Evolutionary conservation across 1,140 invertebrate species (phyloP).

Genomic region (Stegodyphus dumicola): DNA sequence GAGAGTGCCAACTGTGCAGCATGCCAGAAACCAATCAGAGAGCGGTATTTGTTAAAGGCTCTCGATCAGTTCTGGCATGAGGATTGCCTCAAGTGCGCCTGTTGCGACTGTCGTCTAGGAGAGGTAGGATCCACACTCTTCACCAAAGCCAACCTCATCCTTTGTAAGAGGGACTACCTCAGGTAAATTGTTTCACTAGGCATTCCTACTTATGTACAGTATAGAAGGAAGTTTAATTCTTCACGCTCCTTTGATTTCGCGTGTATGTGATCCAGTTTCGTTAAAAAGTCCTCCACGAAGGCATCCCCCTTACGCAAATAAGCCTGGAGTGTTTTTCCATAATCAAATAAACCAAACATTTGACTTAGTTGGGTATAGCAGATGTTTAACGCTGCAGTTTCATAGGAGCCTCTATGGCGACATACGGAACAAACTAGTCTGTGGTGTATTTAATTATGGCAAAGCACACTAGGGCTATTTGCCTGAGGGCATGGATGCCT

Average conservation of each 20-base stretch:
- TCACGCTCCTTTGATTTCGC: not conserved
- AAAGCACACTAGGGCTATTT: too few species aligned
- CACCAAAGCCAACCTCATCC: slow-evolving; percentile 91
- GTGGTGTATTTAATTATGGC: too few species aligned
- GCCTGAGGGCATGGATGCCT: too few species aligned
- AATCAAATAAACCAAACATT: too few species aligned
- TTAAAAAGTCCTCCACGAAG: too few species aligned
- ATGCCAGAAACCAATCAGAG: slow-evolving; percentile 71
- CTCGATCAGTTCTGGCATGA: slow-evolving; percentile 93
- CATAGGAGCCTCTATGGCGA: too few species aligned
- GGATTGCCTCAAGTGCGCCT: slow-evolving; percentile 92
- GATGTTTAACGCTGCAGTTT: too few species aligned
- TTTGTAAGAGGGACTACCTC: slow-evolving; percentile 93
- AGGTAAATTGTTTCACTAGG: slow-evolving; percentile 73
- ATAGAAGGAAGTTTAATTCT: not conserved
- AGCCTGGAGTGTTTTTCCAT: too few species aligned
- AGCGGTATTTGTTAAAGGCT: slow-evolving; percentile 71
- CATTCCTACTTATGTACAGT: slow-evolving; percentile 12
- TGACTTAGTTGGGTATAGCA: too few species aligned
- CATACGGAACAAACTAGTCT: too few species aligned
- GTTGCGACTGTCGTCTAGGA: slow-evolving; percentile 89
- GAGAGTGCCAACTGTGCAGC: slow-evolving; percentile 68
- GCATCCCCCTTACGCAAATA: too few species aligned
- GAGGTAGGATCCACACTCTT: slow-evolving; percentile 92
- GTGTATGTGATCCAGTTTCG: too few species aligned